These are phyloP conservation scores for Liposcelis brunnea DNA, from an alignment of 2,888 invertebrate genomes.

Conservation along the genomic window DNA sequence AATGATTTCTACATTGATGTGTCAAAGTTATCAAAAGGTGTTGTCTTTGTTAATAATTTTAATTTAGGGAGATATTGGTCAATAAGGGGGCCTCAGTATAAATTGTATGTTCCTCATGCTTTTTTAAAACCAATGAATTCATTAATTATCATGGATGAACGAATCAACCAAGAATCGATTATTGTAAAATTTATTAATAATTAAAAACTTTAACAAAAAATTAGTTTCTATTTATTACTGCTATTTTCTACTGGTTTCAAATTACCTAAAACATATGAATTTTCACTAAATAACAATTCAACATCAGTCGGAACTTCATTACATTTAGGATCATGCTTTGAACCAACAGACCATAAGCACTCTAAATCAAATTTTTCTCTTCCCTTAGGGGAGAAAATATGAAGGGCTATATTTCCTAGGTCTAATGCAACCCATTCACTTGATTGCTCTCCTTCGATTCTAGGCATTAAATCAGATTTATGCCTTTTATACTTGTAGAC, in stretches of 20 bases:
- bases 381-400: slow-evolving; percentile 58
- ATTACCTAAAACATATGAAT: slow-evolving; percentile 43
- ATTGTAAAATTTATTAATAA: too few relatives aligned
- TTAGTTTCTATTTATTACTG: too few relatives aligned
- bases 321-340: slow-evolving; percentile 54
- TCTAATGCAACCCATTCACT: slow-evolving; percentile 81
- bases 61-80: slow-evolving; percentile 22
- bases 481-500: slow-evolving; percentile 55
- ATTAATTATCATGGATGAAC: too few relatives aligned
- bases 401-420: slow-evolving; percentile 81
- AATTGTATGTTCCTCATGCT: slow-evolving; percentile 19
- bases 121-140: slow-evolving; percentile 14
- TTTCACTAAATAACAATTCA: slow-evolving; percentile 45
- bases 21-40: slow-evolving; percentile 17
- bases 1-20: slow-evolving; percentile 7
- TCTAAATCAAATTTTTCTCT: slow-evolving; percentile 71
- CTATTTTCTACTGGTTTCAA: slow-evolving; percentile 36
- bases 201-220: too few relatives aligned
- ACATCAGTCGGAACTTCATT: slow-evolving; percentile 41
- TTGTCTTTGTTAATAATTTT: slow-evolving; percentile 19
- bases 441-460: slow-evolving; percentile 57
- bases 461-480: slow-evolving; percentile 46
- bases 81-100: slow-evolving; percentile 19
- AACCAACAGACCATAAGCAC: slow-evolving; percentile 76
- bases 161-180: too few relatives aligned